phyloP scores from a whole-genome alignment of 2,797 vertebrate genomes.

The Microcaecilia unicolor region DNA sequence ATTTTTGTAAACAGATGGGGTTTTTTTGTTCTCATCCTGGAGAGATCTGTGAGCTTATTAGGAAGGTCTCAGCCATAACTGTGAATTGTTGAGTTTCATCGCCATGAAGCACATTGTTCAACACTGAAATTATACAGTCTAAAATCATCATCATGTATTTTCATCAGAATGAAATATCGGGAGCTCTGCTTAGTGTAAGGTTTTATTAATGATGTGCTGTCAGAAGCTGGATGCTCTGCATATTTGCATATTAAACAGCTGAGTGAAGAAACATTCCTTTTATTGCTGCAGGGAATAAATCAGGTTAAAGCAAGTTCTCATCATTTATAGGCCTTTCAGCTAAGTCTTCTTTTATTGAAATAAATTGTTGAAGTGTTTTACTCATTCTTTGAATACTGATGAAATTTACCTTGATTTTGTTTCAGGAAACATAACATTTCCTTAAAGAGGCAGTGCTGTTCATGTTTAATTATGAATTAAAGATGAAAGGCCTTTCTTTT shows the following conservation, averaged over 20 bases:
- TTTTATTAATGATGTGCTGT: slow-evolving; percentile 99
- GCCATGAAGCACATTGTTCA: slow-evolving; percentile 63
- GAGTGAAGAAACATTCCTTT: slow-evolving; percentile 92
- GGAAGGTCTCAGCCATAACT: slow-evolving; percentile 17
- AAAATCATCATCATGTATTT: slow-evolving; percentile 99
- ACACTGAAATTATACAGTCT: slow-evolving; percentile 90
- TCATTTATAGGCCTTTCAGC: slow-evolving; percentile 94
- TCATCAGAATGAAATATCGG: slow-evolving; percentile 99
- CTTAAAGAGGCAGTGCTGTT: slow-evolving; percentile 59
- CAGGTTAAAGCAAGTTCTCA: slow-evolving; percentile 98
- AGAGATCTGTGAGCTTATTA: slow-evolving; percentile 25
- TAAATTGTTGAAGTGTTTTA: slow-evolving; percentile 83
- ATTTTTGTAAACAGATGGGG: neutral
- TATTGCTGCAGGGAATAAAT: slow-evolving; percentile 99
- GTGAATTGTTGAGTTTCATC: slow-evolving; percentile 39
- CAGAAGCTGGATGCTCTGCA: slow-evolving; percentile 98
- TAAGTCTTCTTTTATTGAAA: slow-evolving; percentile 91
- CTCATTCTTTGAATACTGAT: slow-evolving; percentile 79
- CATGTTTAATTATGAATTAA: slow-evolving; percentile 33
- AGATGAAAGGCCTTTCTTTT: no score
- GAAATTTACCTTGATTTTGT: slow-evolving; percentile 77
- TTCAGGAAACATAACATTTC: slow-evolving; percentile 63
- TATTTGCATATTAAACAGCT: slow-evolving; percentile 99
- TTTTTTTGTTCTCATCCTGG: neutral
- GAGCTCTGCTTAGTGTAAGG: slow-evolving; percentile 85